phyloP scores from a whole-genome alignment of 2,888 invertebrate species.

The Lasioglossum malachurum region DNA sequence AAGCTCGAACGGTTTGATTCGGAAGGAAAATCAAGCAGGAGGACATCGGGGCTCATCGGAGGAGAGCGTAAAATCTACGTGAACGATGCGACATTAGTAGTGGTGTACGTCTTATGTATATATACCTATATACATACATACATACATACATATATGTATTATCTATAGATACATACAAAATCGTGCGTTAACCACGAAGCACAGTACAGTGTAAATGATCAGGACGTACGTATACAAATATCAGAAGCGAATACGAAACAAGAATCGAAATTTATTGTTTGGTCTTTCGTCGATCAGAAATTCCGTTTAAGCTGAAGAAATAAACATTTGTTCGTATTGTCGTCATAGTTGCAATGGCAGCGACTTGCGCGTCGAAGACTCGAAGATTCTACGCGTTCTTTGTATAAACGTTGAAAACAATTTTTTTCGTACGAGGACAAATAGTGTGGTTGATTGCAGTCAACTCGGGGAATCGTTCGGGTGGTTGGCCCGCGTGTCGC shows the following conservation, averaged over 20 bases:
- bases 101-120: neutral
- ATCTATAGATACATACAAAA: neutral
- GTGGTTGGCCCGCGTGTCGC: neutral
- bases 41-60: neutral
- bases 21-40: slow-evolving; percentile 1
- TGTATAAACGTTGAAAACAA: slow-evolving; percentile 22
- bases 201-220: neutral
- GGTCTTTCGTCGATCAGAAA: slow-evolving; percentile 15
- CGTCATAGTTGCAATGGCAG: neutral
- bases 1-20: neutral
- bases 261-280: slow-evolving; percentile 19
- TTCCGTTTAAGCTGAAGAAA: slow-evolving; percentile 4
- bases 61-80: slow-evolving; percentile 3
- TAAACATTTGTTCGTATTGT: slow-evolving; percentile 11
- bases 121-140: neutral
- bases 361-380: slow-evolving; percentile 21
- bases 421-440: slow-evolving; percentile 14
- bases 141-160: neutral
- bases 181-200: neutral
- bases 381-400: slow-evolving; percentile 29
- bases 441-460: neutral
- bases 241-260: slow-evolving; percentile 2
- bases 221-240: neutral
- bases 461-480: neutral
- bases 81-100: neutral